Base-by-base conservation (phyloP, 2,797 vertebrate species). In the Pseudocheirus occidentalis region DNA sequence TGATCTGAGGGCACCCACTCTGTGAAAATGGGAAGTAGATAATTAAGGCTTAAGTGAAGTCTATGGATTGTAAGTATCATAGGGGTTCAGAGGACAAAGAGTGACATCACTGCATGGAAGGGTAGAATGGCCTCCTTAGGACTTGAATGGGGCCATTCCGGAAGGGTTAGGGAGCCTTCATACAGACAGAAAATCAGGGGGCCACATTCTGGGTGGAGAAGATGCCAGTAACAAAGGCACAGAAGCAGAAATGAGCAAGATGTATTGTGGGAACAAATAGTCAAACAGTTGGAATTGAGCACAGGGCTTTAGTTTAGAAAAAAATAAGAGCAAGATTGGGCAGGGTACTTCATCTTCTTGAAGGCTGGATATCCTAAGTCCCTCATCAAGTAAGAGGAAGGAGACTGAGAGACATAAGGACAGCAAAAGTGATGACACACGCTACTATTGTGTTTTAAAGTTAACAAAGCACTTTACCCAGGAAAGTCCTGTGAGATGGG, bases 381-480 rank as follows among this genome's bases (percentile, higher is more conserved):
- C 29, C 46, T 93, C 54, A 57, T 90, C 66, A 92, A 5, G 27
- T 93, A 95, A 92, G n/a, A 58, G 58, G 34, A 96, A 92, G 55
- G 31, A 53, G 11, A 92, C 7, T 81, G 5, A 73, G n/a, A 81
- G n/a, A 81, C n/a, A 24, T 10, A 2, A 24, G 66, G n/a, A 46
- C 18, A 81, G n/a, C 66, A 40, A 81, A 18, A 40, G 24, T 24
- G 40, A 81, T 24, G 24, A 24, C 6, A 24, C n/a, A 81, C 3
- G 7, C n/a, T 40, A 40, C n/a, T 73, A 40, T 73, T 40, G 66
- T 6, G 16, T 40, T 73, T 40, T 73, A 21, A 73, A 73, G 66
- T 73, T 40, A 2, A 73, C 31, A 34, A 62, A 62, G 31, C 59
- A 62, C 59, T 62, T 34, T 34, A 14, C 13, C 13, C 31, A 62